phyloP scores from a whole-genome alignment of 2,888 invertebrate species.

The Dicranocentrus wangi region DNA sequence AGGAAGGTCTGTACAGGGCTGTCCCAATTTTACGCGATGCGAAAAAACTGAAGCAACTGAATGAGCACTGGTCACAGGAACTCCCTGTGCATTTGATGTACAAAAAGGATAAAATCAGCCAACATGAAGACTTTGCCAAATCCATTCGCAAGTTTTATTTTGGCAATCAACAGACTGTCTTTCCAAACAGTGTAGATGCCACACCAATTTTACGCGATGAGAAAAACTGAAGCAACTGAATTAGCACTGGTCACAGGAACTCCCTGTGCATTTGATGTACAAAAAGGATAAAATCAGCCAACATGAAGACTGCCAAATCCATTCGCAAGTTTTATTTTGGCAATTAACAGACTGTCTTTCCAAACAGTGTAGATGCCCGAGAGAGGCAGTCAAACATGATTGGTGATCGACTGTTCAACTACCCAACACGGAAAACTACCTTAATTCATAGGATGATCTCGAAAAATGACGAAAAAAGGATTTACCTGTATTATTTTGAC shows the following conservation, averaged over 20 bases:
- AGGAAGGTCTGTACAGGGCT: constrained; percentile 65
- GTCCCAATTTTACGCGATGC: constrained; percentile 62
- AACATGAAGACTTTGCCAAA: constrained; percentile 53
- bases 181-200: no score
- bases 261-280: constrained; percentile 57
- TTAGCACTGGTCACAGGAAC: constrained; percentile 59
- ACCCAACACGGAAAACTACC: constrained; percentile 51
- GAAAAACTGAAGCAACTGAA: constrained; percentile 45
- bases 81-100: constrained; percentile 58
- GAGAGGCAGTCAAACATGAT: constrained; percentile 74
- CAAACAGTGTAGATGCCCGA: constrained; percentile 42
- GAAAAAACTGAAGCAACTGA: constrained; percentile 32
- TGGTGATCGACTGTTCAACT: constrained; percentile 76
- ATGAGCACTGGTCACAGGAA: constrained; percentile 62
- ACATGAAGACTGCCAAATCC: constrained; percentile 42
- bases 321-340: constrained; percentile 66
- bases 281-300: constrained; percentile 51
- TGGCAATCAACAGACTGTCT: constrained; percentile 19
- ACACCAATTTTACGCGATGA: constrained; percentile 61
- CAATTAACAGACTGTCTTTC: constrained; percentile 9
- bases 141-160: constrained; percentile 65
- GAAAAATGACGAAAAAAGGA: constrained; percentile 43
- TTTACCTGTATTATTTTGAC: constrained; percentile 58
- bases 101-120: constrained; percentile 47
- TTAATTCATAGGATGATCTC: constrained; percentile 45